Percentiles rank a stretch among this genome's conserved stretches.
phyloP scores from a whole-genome alignment of 1,140 invertebrate species.

The Atopsyche davidsoni region DNA sequence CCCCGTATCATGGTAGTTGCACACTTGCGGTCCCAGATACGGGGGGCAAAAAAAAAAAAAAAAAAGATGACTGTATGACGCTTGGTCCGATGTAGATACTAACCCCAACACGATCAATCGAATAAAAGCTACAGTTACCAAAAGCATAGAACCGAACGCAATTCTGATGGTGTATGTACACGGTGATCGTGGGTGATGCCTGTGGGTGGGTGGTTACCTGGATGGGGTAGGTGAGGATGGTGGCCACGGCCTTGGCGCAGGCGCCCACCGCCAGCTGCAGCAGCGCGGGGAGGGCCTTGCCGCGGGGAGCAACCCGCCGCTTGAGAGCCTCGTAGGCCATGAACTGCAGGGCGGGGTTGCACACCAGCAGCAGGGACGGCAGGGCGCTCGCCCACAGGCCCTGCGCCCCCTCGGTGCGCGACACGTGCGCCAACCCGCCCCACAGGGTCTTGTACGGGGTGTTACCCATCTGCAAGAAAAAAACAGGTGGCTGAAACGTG shows the following conservation, averaged over 20 bases:
- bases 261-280: constrained; percentile 57
- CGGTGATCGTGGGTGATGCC: background rate
- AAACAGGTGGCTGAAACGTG: too few relatives aligned
- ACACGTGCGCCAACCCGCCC: constrained; percentile 65
- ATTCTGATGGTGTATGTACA: too few relatives aligned
- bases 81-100: too few relatives aligned
- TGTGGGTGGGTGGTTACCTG: constrained; percentile 46
- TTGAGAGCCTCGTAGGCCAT: constrained; percentile 86
- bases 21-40: too few relatives aligned
- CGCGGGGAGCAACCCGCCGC: constrained; percentile 49
- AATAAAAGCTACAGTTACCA: too few relatives aligned
- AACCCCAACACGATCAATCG: too few relatives aligned
- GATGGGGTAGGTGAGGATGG: constrained; percentile 79
- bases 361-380: constrained; percentile 76
- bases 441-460: constrained; percentile 42
- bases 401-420: constrained; percentile 60
- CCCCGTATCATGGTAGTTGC: too few relatives aligned
- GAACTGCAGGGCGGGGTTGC: constrained; percentile 87
- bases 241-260: constrained; percentile 74
- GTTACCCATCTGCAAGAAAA: constrained; percentile 20
- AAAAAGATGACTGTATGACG: too few relatives aligned
- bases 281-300: constrained; percentile 37
- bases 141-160: too few relatives aligned
- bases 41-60: too few relatives aligned
- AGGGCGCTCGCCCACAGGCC: constrained; percentile 76